phyloP scores from a whole-genome alignment of 2,113 vertebrate species.

The Strigops habroptila region DNA sequence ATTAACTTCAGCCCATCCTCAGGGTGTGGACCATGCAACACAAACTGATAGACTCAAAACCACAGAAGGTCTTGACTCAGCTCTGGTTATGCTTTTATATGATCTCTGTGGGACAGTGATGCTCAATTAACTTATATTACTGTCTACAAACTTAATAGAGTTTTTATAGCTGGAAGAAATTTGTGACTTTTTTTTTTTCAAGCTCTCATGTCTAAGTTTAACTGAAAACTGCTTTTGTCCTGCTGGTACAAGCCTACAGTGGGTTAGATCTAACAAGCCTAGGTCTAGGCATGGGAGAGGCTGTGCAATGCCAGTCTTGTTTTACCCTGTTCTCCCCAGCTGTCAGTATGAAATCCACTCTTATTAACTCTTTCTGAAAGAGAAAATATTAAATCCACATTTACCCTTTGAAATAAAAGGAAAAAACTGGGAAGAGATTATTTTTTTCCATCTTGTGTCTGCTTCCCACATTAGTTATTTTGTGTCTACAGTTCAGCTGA shows the following conservation, averaged over 20 bases:
- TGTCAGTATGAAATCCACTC: background rate
- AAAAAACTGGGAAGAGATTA: background rate
- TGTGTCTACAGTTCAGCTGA: background rate
- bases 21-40: background rate
- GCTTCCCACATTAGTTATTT: background rate
- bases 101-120: background rate
- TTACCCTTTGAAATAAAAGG: background rate
- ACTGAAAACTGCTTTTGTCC: background rate
- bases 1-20: background rate
- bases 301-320: background rate
- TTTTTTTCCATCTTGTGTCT: background rate
- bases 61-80: background rate
- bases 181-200: background rate
- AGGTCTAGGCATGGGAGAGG: background rate
- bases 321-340: background rate
- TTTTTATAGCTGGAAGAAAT: background rate
- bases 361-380: background rate
- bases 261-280: background rate
- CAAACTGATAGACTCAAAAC: background rate
- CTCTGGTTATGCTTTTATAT: background rate
- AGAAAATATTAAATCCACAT: background rate
- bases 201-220: background rate
- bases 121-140: constrained; percentile 24
- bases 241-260: background rate
- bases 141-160: background rate